Percentiles rank a stretch among this genome's conserved stretches.
Evolutionary conservation across 1,140 invertebrate species (phyloP).

Genomic region (Amyelois transitella): DNA sequence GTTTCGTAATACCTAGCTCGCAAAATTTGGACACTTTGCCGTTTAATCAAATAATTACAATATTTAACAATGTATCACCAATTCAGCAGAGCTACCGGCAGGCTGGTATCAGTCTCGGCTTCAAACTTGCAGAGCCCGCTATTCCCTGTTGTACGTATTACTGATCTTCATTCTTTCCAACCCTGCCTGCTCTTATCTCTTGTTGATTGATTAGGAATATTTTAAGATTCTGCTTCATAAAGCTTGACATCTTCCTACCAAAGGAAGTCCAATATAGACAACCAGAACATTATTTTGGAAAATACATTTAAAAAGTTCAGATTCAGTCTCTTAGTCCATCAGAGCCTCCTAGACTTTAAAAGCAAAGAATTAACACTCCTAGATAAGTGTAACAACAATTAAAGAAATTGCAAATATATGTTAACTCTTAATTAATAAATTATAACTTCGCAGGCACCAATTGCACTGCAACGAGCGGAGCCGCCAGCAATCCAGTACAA

Average conservation of each 20-base stretch:
- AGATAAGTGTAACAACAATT: not conserved
- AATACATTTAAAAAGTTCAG: too few relatives aligned
- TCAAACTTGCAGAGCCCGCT: conserved; percentile 54
- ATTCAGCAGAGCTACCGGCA: conserved; percentile 51
- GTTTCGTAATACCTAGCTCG: conserved; percentile 69
- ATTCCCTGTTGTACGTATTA: conserved; percentile 57
- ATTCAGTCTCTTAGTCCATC: too few relatives aligned
- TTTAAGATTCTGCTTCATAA: too few relatives aligned
- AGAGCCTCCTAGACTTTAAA: too few relatives aligned
- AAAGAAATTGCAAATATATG: not conserved
- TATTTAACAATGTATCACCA: conserved; percentile 58
- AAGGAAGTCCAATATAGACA: too few relatives aligned
- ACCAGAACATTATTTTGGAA: too few relatives aligned
- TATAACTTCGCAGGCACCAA: conserved; percentile 42
- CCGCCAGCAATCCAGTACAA: conserved; percentile 53
- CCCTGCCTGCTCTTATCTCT: not conserved
- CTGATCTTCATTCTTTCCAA: not conserved
- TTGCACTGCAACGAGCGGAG: conserved; percentile 64
- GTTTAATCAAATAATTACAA: conserved; percentile 12
- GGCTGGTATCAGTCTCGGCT: conserved; percentile 49
- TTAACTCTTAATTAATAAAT: conserved; percentile 6
- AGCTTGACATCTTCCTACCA: too few relatives aligned
- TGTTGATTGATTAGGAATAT: not conserved
- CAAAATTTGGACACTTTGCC: conserved; percentile 24
- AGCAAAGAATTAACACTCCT: too few relatives aligned